A percentile compares a stretch with the other conserved stretches of the same genome.
These are phyloP conservation scores for Sebastes matsubarae DNA, from an alignment of 2,797 vertebrate species.

Conservation along the genomic window DNA sequence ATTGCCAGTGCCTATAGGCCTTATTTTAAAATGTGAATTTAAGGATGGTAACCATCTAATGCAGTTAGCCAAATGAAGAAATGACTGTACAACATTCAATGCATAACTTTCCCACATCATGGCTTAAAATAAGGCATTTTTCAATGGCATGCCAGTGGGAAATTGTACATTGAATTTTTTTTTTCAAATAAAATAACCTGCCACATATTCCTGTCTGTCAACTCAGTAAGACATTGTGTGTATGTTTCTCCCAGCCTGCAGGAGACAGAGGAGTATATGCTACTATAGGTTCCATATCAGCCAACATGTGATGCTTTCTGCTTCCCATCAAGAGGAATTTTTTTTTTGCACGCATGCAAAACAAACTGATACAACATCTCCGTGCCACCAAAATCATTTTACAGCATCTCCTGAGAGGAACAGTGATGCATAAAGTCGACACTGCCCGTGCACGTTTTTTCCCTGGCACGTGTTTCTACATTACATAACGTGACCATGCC, in stretches of 20 bases:
- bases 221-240: neutral
- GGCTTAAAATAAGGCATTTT: conserved; percentile 69
- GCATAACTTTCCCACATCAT: conserved; percentile 35
- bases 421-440: conserved; percentile 44
- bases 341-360: conserved; percentile 39
- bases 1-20: neutral
- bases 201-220: neutral
- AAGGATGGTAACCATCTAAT: conserved; percentile 1
- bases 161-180: conserved; percentile 18
- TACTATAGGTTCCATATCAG: neutral
- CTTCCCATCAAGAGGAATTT: neutral
- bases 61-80: conserved; percentile 1
- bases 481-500: conserved; percentile 71
- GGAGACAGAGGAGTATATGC: conserved; percentile 6
- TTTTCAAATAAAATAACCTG: conserved; percentile 3
- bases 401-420: conserved; percentile 26
- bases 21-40: conserved; percentile 6
- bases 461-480: conserved; percentile 63
- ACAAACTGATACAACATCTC: neutral
- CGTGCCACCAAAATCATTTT: neutral
- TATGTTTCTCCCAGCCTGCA: conserved; percentile 6
- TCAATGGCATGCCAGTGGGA: conserved; percentile 28
- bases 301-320: neutral
- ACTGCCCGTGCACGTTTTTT: conserved; percentile 62
- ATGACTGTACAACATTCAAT: conserved; percentile 20